These are phyloP conservation scores for Emydoidea blandingii DNA, from an alignment of 2,797 vertebrate genomes.

Conservation along the genomic window DNA sequence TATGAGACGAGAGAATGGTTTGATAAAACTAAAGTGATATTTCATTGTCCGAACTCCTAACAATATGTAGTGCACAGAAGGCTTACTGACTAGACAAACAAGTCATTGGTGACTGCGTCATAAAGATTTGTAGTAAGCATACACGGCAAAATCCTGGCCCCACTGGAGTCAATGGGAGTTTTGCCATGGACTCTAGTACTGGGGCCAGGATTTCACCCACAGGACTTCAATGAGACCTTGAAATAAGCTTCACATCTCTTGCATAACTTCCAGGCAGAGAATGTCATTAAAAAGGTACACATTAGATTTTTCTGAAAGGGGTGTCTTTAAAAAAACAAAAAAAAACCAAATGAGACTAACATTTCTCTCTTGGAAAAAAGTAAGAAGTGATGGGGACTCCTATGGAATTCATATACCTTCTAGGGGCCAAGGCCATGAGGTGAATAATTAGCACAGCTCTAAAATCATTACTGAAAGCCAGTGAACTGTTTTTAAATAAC, in stretches of 20 bases:
- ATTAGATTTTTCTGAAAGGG: not conserved
- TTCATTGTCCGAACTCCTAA: not conserved
- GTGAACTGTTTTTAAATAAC: not conserved
- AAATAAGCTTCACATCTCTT: not conserved
- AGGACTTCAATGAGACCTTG: not conserved
- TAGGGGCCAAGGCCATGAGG: not conserved
- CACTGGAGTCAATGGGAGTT: not conserved
- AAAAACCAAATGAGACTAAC: not conserved
- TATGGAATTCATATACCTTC: not conserved
- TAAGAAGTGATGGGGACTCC: not conserved
- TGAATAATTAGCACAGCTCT: conserved; percentile 4
- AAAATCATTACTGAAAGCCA: not conserved
- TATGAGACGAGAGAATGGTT: not conserved
- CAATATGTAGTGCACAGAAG: not conserved
- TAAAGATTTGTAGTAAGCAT: not conserved
- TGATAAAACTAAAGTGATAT: not conserved
- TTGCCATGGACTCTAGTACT: not conserved
- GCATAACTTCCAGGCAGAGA: not conserved
- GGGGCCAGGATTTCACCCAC: not conserved
- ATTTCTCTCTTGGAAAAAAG: not conserved
- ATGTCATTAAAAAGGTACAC: not conserved
- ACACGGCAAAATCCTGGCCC: not conserved
- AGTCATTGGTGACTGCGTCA: not conserved
- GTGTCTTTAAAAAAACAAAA: not conserved
- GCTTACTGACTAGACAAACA: not conserved